Base-by-base conservation (phyloP, 2,888 invertebrate genomes). In the Spodoptera exigua region DNA sequence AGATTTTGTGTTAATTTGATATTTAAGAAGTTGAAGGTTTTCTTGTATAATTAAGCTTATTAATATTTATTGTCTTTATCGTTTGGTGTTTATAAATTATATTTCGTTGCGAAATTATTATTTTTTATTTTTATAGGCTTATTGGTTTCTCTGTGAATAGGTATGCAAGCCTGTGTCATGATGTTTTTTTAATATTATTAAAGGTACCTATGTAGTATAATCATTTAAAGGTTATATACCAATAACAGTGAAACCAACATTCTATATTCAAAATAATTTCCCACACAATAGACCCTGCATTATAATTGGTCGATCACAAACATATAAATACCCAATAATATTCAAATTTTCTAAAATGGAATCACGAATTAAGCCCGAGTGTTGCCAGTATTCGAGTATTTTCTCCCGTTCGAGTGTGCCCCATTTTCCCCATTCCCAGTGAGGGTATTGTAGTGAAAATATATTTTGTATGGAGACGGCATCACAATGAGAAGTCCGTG, bases 391-490 rank as follows among this genome's bases (percentile, higher is more conserved):
- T 80, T 80, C 74, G 76, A 83, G 80, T 74, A 85, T 89, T 88
- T 89, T 87, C 86, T 85, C 81, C 85, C 83, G 79, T 79, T 84
- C 83, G 84, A 86, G 83, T 85, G 83, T 83, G 85, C 83, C 83
- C 88, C 83, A 89, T 89, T 90, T 89, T 87, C 80, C 85, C 83
- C 80, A 84, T 87, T 85, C 82, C 85, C 81, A 78, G 67, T 74
- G 78, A 56, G 68, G 72, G 83, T 78, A 90, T 90, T 89, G 89
- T 88, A 80, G 82, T 75, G 85, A 84, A 89, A 91, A 90, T 89
- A 89, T 90, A 91, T 91, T 90, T 90, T 89, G 87, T 90, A 88
- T 87, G 88, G 84, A 87, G 81, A 77, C 82, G 81, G 86, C 82
- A 84, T 87, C 77, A 91, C 90, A 92, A 91, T 90, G 85, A 73